Base-by-base conservation (phyloP, 2,888 invertebrate species). In the Thecocarcelia acutangulata region DNA sequence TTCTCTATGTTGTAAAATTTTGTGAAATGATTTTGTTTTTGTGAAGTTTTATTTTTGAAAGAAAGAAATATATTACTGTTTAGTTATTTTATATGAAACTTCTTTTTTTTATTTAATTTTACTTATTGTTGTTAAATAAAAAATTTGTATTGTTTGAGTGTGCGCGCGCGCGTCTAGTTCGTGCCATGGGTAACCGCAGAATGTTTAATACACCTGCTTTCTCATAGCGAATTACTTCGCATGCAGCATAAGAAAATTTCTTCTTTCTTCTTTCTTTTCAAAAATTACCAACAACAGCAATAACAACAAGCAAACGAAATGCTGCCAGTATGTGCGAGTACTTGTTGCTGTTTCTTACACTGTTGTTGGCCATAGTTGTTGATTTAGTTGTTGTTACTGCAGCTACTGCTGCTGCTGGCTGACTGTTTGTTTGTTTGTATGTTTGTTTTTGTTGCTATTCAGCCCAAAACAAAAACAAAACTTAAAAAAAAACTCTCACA, bases 141-240 rank as follows among this genome's bases (percentile, higher is more conserved):
- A 24, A 63, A 24, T 28, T 28, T 37, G 48, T 64, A 54, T 61
- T 66, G 69, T 77, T 46, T 73, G 46, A 72, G 73, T 52, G 77
- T 77, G 81, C 87, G 82, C 78, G 82, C 82, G 87, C 90, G 90
- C 89, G 91, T 91, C 90, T 90, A 88, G 85, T 90, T 89, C 88
- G 90, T 87, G 88, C 89, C 90, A 89, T 90, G 90, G 90, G 87
- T 91, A 89, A 90, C 88, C 88, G 87, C 89, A 89, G 91, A 91
- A 91, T 91, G 91, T 88, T 89, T 89, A 89, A 89, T 90, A 89
- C 91, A 91, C 91, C 91, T 91, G 91, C 90, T 91, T 90, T 90
- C 90, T 89, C 89, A 87, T 87, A 88, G 88, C 90, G 90, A 89
- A 90, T 90, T 89, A 90, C 90, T 90, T 90, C 88, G 89, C 89